Evolutionary conservation across 1,140 invertebrate genomes (phyloP), one percentile per base, ranked within the genome.

Genomic region (Tetramorium simillimum): DNA sequence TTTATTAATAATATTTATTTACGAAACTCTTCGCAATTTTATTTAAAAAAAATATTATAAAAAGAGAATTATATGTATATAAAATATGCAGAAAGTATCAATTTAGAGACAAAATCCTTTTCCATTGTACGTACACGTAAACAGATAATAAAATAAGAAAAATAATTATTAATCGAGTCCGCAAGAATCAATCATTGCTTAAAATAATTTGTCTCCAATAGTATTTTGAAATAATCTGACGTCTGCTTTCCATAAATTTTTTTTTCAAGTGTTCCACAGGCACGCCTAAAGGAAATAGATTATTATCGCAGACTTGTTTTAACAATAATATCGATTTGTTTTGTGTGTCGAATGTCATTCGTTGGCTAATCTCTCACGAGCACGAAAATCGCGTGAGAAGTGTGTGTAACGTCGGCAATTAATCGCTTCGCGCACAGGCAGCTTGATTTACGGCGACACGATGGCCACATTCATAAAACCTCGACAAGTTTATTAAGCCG

Each of bases 391-490:
- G 18, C 43, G 21, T 37, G 43, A 49, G 24, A 10, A 18, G 58
- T 5, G 5, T 46, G 40, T 7, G 40, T 24, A 58, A 18, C 24
- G 63, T 24, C 56, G 12, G 16, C 85, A 88, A 89, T 88, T 89
- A 89, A 85, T 89, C n/a, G 56, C 78, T 88, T 88, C 37, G 37
- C 9, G 16, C 62, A 12, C 28, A 46, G 62, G 33, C 28, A 10
- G 37, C 16, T 60, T 88, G 78, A 75, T 69, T 81, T 81, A 84
- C 24, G 62, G 46, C 24, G 53, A 67, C 76, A 75, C 12, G 65
- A 58, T 43, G 14, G 53, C 24, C 43, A 37, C 60, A 53, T 81
- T 70, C 63, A 70, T 81, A 81, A 81, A 70, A 81, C 16, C 63
- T 53, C 49, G 46, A 53, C n/a, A 67, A 40, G 28, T 81, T 81